Evolutionary conservation across 2,888 invertebrate species (phyloP).

Genomic region (Hipparchia semele): DNA sequence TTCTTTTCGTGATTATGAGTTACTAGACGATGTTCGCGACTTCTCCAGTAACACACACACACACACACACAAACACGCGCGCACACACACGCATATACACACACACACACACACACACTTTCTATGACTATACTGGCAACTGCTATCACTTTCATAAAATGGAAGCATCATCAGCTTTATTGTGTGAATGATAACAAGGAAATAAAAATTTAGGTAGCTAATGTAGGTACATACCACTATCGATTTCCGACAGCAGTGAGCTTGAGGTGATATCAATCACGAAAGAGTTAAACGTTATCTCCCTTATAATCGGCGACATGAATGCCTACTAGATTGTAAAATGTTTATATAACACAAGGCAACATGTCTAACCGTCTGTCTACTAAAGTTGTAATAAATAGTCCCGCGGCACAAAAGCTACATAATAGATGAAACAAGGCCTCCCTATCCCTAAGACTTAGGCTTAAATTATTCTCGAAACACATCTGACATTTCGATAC

Average conservation of each 20-base stretch:
- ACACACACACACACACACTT: no score
- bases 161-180: no score
- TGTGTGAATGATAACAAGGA: no score
- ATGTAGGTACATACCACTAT: background rate
- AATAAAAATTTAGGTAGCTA: background rate
- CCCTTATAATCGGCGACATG: no score
- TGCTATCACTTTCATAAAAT: no score
- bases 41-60: no score
- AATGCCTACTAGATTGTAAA: background rate
- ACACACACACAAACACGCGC: no score
- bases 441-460: conserved; percentile 53
- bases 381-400: conserved; percentile 15
- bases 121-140: no score
- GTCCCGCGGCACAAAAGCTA: conserved; percentile 54
- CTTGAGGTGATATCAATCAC: background rate
- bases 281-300: background rate
- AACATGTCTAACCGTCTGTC: conserved; percentile 14
- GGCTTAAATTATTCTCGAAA: conserved; percentile 58
- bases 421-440: conserved; percentile 64
- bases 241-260: background rate
- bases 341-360: background rate
- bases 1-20: no score
- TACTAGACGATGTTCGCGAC: no score
- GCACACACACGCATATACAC: no score
- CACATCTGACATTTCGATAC: conserved; percentile 54